Conservation (phyloP, 2,113 vertebrate species). For the Centrocercus urophasianus region DNA sequence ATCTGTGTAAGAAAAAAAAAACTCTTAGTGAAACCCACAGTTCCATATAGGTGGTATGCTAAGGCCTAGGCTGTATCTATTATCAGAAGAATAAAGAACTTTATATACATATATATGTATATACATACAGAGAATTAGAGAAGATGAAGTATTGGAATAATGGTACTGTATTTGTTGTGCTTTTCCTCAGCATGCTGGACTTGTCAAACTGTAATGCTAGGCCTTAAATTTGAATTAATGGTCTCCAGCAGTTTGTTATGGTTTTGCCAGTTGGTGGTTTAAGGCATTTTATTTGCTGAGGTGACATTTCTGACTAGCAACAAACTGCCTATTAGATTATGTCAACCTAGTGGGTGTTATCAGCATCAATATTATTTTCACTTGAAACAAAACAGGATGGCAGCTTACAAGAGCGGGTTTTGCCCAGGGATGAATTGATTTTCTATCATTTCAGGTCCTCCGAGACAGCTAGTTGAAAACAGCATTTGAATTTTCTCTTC, state of each 20-base stretch:
- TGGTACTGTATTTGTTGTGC: background rate
- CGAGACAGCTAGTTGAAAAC: background rate
- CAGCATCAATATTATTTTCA: background rate
- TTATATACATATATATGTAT: background rate
- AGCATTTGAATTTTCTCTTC: background rate
- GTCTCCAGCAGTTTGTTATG: background rate
- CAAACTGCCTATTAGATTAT: background rate
- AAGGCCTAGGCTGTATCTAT: background rate
- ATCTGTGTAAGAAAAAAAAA: background rate
- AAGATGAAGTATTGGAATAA: background rate
- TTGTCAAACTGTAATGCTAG: background rate
- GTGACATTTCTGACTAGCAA: background rate
- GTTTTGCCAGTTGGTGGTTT: background rate
- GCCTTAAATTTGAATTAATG: background rate
- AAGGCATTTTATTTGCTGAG: background rate
- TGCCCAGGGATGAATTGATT: background rate
- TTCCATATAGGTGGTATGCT: background rate
- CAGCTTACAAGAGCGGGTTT: background rate
- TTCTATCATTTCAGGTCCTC: background rate
- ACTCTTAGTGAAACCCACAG: background rate
- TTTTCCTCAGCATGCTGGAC: background rate
- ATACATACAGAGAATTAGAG: background rate
- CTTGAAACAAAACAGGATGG: background rate
- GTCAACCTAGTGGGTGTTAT: background rate
- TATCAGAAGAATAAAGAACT: background rate